A percentile compares a stretch with the other conserved stretches of the same genome.
phyloP scores from a whole-genome alignment of 2,888 invertebrate genomes.

The Rotaria sp. region DNA sequence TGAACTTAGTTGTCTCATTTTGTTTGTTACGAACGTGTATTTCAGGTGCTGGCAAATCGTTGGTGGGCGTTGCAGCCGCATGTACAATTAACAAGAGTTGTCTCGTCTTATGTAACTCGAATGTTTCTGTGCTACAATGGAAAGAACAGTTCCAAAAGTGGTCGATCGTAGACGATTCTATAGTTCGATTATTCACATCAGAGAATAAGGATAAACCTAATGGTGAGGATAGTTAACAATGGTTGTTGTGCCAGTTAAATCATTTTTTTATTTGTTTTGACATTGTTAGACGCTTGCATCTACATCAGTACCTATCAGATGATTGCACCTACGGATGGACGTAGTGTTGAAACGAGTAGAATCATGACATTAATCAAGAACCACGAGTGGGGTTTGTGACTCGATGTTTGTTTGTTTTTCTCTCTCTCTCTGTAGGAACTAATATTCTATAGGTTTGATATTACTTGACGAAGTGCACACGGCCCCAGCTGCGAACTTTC shows the following conservation, averaged over 20 bases:
- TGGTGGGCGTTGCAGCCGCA: conserved; percentile 96
- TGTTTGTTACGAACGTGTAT: not conserved
- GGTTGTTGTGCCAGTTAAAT: not conserved
- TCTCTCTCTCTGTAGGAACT: conserved; percentile 56
- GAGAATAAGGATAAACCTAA: conserved; percentile 93
- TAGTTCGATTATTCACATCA: conserved; percentile 92
- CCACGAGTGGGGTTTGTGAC: not conserved
- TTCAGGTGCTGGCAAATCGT: conserved; percentile 58
- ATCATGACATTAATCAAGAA: not conserved
- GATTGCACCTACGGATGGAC: conserved; percentile 87
- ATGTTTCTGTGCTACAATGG: conserved; percentile 98
- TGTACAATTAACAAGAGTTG: conserved; percentile 97
- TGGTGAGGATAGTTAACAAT: conserved; percentile 43
- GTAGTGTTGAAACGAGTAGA: not conserved
- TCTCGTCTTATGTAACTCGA: conserved; percentile 57
- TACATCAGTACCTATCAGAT: conserved; percentile 95
- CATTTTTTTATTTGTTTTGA: not conserved
- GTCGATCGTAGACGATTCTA: conserved; percentile 95
- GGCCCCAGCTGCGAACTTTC: conserved; percentile 98
- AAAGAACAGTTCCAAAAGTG: conserved; percentile 96
- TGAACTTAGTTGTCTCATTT: not conserved
- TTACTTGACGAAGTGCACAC: conserved; percentile 97
- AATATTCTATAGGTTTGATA: conserved; percentile 77
- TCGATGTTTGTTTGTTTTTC: no score
- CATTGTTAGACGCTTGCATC: conserved; percentile 54